Percentiles rank a stretch among this genome's conserved stretches.
phyloP scores from a whole-genome alignment of 2,888 invertebrate genomes.

The Harmothoe impar region DNA sequence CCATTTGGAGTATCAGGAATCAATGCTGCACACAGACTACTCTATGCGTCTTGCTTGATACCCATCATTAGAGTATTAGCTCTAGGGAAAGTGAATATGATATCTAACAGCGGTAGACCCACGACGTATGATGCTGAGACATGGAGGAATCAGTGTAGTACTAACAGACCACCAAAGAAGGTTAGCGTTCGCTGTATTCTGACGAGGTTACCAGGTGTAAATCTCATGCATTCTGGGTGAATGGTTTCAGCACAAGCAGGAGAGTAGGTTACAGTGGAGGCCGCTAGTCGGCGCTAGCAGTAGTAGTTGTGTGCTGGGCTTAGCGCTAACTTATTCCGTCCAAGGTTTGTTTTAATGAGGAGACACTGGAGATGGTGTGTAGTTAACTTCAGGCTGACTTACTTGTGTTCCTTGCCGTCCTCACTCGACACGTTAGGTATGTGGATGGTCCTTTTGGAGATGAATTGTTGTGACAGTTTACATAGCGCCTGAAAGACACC shows the following conservation, averaged over 20 bases:
- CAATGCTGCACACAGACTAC: constrained; percentile 24
- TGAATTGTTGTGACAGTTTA: constrained; percentile 64
- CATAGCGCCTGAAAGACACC: constrained; percentile 63
- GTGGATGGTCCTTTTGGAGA: constrained; percentile 64
- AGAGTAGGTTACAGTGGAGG: not conserved
- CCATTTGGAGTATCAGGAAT: not conserved
- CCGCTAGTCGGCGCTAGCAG: not conserved
- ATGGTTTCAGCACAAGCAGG: constrained; percentile 26
- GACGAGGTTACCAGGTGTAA: not conserved
- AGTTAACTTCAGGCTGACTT: constrained; percentile 5
- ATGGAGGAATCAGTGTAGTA: not conserved
- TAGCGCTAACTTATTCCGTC: not conserved
- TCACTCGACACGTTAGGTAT: constrained; percentile 57
- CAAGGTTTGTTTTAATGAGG: not conserved
- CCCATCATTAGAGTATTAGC: not conserved
- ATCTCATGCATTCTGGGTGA: not conserved
- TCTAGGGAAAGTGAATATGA: not conserved
- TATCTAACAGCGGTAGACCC: not conserved
- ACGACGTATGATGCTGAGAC: too few relatives aligned
- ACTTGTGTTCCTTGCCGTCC: constrained; percentile 63
- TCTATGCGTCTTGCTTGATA: not conserved
- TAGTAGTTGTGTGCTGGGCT: constrained; percentile 31
- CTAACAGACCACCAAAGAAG: not conserved
- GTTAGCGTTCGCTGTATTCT: not conserved
- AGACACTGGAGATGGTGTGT: not conserved